Evolutionary conservation across 2,113 vertebrate genomes (phyloP).

Genomic region (Grammomys surdaster): DNA sequence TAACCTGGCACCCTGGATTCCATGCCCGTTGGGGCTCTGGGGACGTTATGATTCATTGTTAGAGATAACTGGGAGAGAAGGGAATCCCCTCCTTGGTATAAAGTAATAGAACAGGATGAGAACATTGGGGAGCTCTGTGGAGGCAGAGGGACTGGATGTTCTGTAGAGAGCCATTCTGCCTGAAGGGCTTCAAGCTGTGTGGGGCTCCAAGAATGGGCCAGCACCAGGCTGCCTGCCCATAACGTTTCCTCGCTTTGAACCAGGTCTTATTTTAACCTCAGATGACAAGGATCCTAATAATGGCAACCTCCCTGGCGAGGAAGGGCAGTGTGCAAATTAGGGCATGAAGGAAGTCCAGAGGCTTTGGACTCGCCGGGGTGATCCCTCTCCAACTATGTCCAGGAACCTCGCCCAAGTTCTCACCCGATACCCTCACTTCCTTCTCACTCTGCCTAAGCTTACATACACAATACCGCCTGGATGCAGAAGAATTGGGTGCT

Average conservation of each 20-base stretch:
- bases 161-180: background rate
- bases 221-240: slow-evolving; percentile 61
- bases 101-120: background rate
- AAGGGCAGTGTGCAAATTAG: slow-evolving; percentile 48
- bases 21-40: background rate
- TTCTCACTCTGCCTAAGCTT: background rate
- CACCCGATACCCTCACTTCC: slow-evolving; percentile 77
- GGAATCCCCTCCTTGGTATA: background rate
- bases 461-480: background rate
- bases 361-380: slow-evolving; percentile 55
- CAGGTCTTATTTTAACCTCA: slow-evolving; percentile 77
- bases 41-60: background rate
- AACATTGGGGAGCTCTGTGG: background rate
- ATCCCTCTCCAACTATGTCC: slow-evolving; percentile 67
- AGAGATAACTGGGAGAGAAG: background rate
- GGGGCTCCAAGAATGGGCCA: slow-evolving; percentile 41
- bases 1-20: background rate
- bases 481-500: background rate
- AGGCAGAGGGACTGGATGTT: slow-evolving; percentile 9
- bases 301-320: slow-evolving; percentile 76
- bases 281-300: slow-evolving; percentile 83
- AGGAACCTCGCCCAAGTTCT: slow-evolving; percentile 79
- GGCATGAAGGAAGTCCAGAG: slow-evolving; percentile 74
- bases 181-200: background rate
- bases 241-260: slow-evolving; percentile 69